A percentile compares a stretch with the other conserved stretches of the same genome.
Conservation (phyloP, 2,797 vertebrate species). For the Catamblyrhynchus diadema region DNA sequence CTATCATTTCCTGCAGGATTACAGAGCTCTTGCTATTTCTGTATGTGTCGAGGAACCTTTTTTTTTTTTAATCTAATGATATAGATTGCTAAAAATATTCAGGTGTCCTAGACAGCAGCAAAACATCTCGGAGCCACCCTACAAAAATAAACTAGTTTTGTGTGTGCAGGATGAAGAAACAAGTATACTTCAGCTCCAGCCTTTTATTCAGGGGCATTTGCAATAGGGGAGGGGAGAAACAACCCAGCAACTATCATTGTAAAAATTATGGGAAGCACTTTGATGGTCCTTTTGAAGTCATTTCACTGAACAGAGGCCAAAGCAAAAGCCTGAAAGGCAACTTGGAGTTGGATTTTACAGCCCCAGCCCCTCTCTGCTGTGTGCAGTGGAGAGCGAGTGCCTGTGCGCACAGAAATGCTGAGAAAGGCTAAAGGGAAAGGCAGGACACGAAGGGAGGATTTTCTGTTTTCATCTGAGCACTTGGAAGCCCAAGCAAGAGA, state of each 20-base stretch:
- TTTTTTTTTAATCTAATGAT: slow-evolving; percentile 33
- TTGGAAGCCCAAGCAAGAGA: slow-evolving; percentile 49
- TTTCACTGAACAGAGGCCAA: background rate
- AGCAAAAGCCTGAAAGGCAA: slow-evolving; percentile 43
- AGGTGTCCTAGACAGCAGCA: slow-evolving; percentile 34
- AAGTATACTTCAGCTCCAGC: slow-evolving; percentile 20
- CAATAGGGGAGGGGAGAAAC: background rate
- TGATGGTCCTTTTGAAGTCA: slow-evolving; percentile 51
- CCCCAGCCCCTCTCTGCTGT: background rate
- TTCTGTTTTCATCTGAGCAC: slow-evolving; percentile 33
- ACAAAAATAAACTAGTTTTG: slow-evolving; percentile 19
- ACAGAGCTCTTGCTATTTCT: background rate
- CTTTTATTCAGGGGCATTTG: background rate
- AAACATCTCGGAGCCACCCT: slow-evolving; percentile 24
- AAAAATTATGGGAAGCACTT: slow-evolving; percentile 54
- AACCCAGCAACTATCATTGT: slow-evolving; percentile 43
- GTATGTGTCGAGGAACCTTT: background rate
- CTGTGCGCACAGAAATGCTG: background rate
- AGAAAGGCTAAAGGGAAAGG: slow-evolving; percentile 21
- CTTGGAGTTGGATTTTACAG: background rate
- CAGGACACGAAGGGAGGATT: background rate
- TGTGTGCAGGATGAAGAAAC: background rate
- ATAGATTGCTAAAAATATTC: slow-evolving; percentile 45
- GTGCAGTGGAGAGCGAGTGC: background rate
- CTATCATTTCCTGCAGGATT: background rate